Evolutionary conservation across 2,113 vertebrate genomes (phyloP), one percentile per base, ranked within the genome.

Genomic region (Octodon degus): DNA sequence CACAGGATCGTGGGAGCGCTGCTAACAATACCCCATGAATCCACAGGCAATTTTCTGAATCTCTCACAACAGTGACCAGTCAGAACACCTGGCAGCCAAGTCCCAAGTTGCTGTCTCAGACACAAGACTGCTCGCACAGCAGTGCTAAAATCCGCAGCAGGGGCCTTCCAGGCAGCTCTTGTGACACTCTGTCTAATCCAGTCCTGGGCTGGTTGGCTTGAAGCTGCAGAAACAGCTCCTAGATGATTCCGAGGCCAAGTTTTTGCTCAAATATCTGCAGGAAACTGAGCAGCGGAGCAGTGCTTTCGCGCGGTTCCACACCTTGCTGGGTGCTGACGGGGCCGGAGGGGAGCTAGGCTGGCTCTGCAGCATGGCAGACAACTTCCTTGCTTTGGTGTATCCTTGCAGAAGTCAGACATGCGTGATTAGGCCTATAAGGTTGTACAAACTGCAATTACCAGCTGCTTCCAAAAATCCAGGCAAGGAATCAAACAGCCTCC

Each of bases 401-500:
- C 53, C 63, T 34, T 37, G 72, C 58, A 27, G 50, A 79, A 86
- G 89, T 6, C 37, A 93, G 88, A 40, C 14, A 6, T 16, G 4
- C 43, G 27, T 1, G 0, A 60, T 50, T 19, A 7, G 86, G 90
- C 77, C 63, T 55, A 1, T 8, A 27, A 58, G 9, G 50, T 2
- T 24, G 27, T 24, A 47, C 30, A 63, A 63, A 65, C 19, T 2
- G n/a, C 17, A 70, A 82, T 37, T 87, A 82, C 83, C 89, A 87
- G 76, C 53, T 20, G 70, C 70, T 81, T 82, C 67, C 3, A 12
- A 13, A 60, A 70, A 91, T 62, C 72, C 95, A 89, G 62, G 65
- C 76, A 24, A 37, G 88, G 85, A 91, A 94, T 79, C n/a, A 81
- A 85, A 83, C 62, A 86, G 50, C 80, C 76, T 89, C 58, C 86